Base-by-base conservation (phyloP, 2,797 vertebrate genomes). In the Simalia tracyae region DNA sequence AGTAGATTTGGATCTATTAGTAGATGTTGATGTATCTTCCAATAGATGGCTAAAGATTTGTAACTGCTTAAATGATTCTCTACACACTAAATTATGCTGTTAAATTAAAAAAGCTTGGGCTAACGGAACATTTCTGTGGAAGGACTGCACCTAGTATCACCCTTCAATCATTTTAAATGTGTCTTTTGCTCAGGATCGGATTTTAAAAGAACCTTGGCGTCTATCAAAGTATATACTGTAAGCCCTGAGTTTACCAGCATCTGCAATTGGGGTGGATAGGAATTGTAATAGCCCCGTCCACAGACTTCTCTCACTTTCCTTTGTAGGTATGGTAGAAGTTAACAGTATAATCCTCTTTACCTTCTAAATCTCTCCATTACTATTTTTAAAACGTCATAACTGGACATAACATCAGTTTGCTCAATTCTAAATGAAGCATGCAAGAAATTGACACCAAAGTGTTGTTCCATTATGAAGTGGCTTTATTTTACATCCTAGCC, bases 391-490 rank as follows among this genome's bases (percentile, higher is more conserved):
- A 81, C 24, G 8, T 81, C 36, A 61, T 92, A 57, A 64, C 4
- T 54, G 31, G n/a, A 15, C 24, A 15, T 11, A 92, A 1, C 17
- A 36, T 90, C 7, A 9, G 68, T 96, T 95, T 96, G 95, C 93
- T 95, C 63, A n/a, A 85, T 81, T 15, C 86, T 89, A 89, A 9
- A 50, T 24, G 84, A 54, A 63, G n/a, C 2, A 8, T 26, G 36
- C 26, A 84, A 85, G 56, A 81, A 92, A 63, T n/a, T 59, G 36
- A 57, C 68, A 11, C 7, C 85, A 93, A 90, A 86, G 36, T 86
- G 36, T 86, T 93, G 57, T 31, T 81, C 36, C 76, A 72, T 84
- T 24, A 61, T 81, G 61, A 93, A 88, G 84, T 81, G 57, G 54
- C 63, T 90, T 92, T 92, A 92, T 93, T 93, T 87, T 84, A 88